Evolutionary conservation across 2,888 invertebrate species (phyloP).

Genomic region (Diplazon laetatorius): DNA sequence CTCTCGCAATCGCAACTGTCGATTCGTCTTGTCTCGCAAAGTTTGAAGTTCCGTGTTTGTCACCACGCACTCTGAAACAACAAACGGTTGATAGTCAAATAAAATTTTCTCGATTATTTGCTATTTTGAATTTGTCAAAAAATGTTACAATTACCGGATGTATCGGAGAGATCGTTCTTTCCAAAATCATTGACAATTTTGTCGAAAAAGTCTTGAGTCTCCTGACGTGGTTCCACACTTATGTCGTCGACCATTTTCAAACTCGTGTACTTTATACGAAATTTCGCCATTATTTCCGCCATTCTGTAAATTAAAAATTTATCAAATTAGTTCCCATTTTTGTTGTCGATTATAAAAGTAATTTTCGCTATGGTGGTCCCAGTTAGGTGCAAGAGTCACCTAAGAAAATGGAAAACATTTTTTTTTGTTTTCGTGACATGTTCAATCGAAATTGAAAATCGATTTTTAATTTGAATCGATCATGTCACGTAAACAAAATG

Average conservation of each 20-base stretch:
- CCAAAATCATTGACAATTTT: constrained; percentile 88
- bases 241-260: constrained; percentile 96
- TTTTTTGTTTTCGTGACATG: no score
- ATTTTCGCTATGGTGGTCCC: no score
- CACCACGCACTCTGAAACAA: constrained; percentile 85
- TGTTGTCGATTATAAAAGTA: no score
- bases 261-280: constrained; percentile 96
- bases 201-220: constrained; percentile 89
- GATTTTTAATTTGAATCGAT: no score
- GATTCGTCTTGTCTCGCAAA: constrained; percentile 93
- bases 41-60: constrained; percentile 89
- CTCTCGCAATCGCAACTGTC: constrained; percentile 95
- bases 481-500: no score
- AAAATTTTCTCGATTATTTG: not conserved
- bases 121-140: not conserved
- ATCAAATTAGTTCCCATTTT: not conserved
- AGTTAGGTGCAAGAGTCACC: no score
- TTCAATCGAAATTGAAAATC: no score
- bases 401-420: no score
- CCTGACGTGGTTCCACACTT: constrained; percentile 90
- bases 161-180: constrained; percentile 77
- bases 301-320: constrained; percentile 87
- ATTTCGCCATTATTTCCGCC: constrained; percentile 95
- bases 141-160: constrained; percentile 68
- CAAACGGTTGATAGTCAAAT: constrained; percentile 33